A percentile compares a stretch with the other conserved stretches of the same genome.
phyloP scores from a whole-genome alignment of 2,113 vertebrate species.

The Tyrannus savana region DNA sequence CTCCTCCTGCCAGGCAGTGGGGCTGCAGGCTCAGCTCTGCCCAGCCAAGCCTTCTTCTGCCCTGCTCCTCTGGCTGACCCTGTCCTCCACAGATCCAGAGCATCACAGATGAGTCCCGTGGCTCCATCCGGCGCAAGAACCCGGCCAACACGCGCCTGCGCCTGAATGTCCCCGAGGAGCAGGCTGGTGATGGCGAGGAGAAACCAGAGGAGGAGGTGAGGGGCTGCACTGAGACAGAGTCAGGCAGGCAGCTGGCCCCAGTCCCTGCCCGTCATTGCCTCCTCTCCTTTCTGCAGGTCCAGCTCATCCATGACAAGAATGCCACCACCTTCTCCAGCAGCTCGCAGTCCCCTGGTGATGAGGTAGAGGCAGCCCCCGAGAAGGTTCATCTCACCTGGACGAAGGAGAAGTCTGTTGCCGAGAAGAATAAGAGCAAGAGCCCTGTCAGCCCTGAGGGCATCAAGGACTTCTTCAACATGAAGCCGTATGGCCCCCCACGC shows the following conservation, averaged over 20 bases:
- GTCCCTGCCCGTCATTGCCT: neutral
- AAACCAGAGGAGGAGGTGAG: slow-evolving; percentile 95
- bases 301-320: slow-evolving; percentile 94
- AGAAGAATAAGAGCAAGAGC: slow-evolving; percentile 89
- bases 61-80: neutral
- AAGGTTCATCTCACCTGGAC: slow-evolving; percentile 98
- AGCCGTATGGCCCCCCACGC: slow-evolving; percentile 85
- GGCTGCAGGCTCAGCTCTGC: neutral
- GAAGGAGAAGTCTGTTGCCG: slow-evolving; percentile 88
- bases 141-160: slow-evolving; percentile 87
- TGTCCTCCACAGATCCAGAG: slow-evolving; percentile 87
- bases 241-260: slow-evolving; percentile 57
- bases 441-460: slow-evolving; percentile 90
- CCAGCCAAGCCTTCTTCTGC: neutral
- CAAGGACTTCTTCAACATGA: slow-evolving; percentile 99
- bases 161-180: slow-evolving; percentile 88
- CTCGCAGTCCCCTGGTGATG: slow-evolving; percentile 84
- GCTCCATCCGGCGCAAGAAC: slow-evolving; percentile 95
- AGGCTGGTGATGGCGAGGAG: slow-evolving; percentile 84
- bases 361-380: slow-evolving; percentile 82
- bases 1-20: neutral
- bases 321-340: slow-evolving; percentile 86
- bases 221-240: fast-evolving
- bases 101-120: slow-evolving; percentile 94
- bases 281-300: slow-evolving; percentile 79